Base-by-base conservation (phyloP, 2,888 invertebrate species). In the Andrena camellia region DNA sequence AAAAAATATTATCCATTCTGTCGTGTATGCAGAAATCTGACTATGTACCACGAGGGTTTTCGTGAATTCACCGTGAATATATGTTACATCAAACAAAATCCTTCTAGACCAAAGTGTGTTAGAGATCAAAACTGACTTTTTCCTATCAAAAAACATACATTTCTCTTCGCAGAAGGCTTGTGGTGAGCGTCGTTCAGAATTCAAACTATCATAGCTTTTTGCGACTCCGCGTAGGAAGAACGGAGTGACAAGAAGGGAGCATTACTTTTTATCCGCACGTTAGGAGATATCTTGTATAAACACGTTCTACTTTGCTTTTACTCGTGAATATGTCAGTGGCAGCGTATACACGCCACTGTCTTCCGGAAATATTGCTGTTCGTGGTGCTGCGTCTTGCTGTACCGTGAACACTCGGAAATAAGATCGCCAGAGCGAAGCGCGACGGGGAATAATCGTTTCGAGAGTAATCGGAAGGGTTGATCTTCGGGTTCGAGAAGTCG, bases 401-500 rank as follows among this genome's bases (percentile, higher is more conserved):
- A 1, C 42, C 7, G 31, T 10, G 35, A 64, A 52, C 29, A 1
- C 1, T 31, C 42, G 59, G 48, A 69, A 83, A 77, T 64, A 83
- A 13, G 68, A 8, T 31, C 35, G 59, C 71, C 54, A 59, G 33
- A 52, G 64, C 68, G 59, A 60, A 50, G 8, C 4, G 13, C 13
- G 54, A 23, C 60, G n/a, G 71, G 59, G 54, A 64, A 76, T 82
- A 68, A 83, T 68, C 63, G 57, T 50, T 60, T n/a, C 31, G 4
- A n/a, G 10, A 13, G 33, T 68, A 68, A 77, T 72, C 68, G 29
- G 29, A 26, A 31, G 23, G 68, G 7, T 31, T 67, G 48, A 62
- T 70, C 66, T 35, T 20, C 26, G 10, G 13, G 23, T 64, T 63
- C 31, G 17, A 63, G 71, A 64, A 72, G 75, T 29, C 64, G 17